Conservation (phyloP, 2,113 vertebrate species). For the Pseudorhombus dupliciocellatus region DNA sequence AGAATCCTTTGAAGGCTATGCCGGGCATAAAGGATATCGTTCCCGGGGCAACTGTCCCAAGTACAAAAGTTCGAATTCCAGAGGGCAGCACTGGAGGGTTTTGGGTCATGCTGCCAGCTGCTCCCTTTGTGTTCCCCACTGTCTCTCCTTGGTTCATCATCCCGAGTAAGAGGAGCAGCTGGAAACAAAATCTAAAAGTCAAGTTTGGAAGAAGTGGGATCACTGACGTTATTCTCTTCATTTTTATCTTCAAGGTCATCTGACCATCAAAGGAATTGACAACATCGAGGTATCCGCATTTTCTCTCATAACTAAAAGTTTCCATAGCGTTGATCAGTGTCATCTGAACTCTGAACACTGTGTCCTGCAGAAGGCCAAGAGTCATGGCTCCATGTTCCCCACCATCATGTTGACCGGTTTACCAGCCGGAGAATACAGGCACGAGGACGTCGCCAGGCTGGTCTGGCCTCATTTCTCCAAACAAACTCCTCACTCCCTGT, state of each 20-base stretch:
- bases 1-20: neutral
- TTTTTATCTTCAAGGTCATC: slow-evolving; percentile 7
- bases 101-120: slow-evolving; percentile 37
- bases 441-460: slow-evolving; percentile 27
- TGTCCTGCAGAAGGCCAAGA: slow-evolving; percentile 7
- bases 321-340: no score
- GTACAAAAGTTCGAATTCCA: neutral
- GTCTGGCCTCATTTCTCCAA: slow-evolving; percentile 27
- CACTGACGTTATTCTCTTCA: neutral
- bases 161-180: slow-evolving; percentile 16
- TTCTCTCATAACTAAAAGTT: neutral
- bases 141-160: slow-evolving; percentile 53
- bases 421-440: slow-evolving; percentile 21
- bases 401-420: slow-evolving; percentile 56
- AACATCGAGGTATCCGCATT: slow-evolving; percentile 31
- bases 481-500: neutral
- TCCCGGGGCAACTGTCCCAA: neutral
- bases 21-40: neutral
- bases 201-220: neutral
- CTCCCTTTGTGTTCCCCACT: slow-evolving; percentile 54
- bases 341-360: neutral
- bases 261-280: neutral
- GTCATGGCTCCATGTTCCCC: neutral
- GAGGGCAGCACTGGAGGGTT: neutral
- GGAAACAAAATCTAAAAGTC: neutral